Base-by-base conservation (phyloP, 2,797 vertebrate species). In the Carcharodon carcharias region DNA sequence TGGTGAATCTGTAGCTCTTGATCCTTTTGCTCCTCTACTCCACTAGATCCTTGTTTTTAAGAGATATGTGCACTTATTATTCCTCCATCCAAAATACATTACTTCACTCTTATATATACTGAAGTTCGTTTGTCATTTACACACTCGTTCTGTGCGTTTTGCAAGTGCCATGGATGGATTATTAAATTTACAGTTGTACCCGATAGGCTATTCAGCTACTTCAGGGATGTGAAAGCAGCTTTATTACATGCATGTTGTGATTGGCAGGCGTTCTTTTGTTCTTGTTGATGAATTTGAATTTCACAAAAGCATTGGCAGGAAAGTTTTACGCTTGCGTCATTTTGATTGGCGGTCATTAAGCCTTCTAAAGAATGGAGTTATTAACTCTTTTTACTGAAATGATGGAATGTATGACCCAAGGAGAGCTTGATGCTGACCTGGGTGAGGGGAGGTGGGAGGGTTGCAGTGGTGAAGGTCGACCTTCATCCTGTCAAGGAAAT, bases 401-500 rank as follows among this genome's bases (percentile, higher is more conserved):
- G 26, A 89, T 31, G 54, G 28, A 58, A 58, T 58, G 12, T 89
- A 35, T 61, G 56, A 89, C 87, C 88, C 35, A 31, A 63, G 31
- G 88, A 61, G 88, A 35, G 35, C 45, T 85, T 50, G 45, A 85
- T 85, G 82, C 45, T 85, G 82, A 50, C 45, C 5, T 26, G 88
- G 88, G 28, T 16, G 16, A 31, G 28, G 56, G 28, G 4, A 14
- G 56, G 12, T 35, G 35, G 31, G 56, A 12, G 35, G 31, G 56
- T 1, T 16, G 58, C 3, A 21, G 8, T 88, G 45, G 85, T 16
- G 88, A 91, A n/a, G 31, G 35, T 31, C 58, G 88, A 16, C 14
- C 14, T 91, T 89, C 88, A 12, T 91, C 88, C 31, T 91, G 56
- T 61, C 88, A n/a, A 91, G 88, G 56, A 63, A 91, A n/a, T 85